Evolutionary conservation across 2,888 invertebrate species (phyloP), one percentile per base, ranked within the genome.

Genomic region (Ormyrus labotus): DNA sequence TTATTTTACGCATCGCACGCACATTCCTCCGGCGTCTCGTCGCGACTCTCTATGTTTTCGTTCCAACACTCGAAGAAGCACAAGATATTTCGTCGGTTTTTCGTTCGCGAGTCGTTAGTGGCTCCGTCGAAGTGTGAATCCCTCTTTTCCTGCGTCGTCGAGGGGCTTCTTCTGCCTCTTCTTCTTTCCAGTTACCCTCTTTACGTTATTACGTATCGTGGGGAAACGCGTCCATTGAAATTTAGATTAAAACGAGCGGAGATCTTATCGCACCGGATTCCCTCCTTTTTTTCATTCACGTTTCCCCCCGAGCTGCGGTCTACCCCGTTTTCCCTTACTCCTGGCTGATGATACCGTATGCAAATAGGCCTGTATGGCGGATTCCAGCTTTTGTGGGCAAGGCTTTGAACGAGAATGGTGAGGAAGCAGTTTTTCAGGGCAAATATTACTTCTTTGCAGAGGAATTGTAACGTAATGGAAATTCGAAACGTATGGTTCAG

Each of bases 111-210:
- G 50, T 86, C 84, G 84, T 88, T 89, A 87, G 87, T 85, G 84
- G 86, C 86, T 87, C 86, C 88, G 86, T 83, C 88, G 85, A 87
- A 88, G 87, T 87, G 89, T 87, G 86, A 88, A 87, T 85, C 85
- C 86, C 86, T 85, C 69, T 73, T 73, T 77, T 77, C 72, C 73
- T 80, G 68, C 47, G 55, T 7, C 51, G 13, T 82, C 84, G 83
- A 83, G 75, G 84, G 82, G 85, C 87, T 84, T 87, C 87, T 61
- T 61, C 61, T 6, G 10, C 19, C 19, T 74, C n/a, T 11, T n/a
- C 45, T 19, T 7, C 5, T n/a, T 5, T n/a, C 19, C 9, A 9
- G 8, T 84, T 74, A 74, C 79, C 73, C 81, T 71, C 81, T 58
- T 34, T 34, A 5, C 5, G 60, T 63, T 63, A 69, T 48, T 57